Evolutionary conservation across 2,888 invertebrate genomes (phyloP).

Genomic region (Perdita meconis): DNA sequence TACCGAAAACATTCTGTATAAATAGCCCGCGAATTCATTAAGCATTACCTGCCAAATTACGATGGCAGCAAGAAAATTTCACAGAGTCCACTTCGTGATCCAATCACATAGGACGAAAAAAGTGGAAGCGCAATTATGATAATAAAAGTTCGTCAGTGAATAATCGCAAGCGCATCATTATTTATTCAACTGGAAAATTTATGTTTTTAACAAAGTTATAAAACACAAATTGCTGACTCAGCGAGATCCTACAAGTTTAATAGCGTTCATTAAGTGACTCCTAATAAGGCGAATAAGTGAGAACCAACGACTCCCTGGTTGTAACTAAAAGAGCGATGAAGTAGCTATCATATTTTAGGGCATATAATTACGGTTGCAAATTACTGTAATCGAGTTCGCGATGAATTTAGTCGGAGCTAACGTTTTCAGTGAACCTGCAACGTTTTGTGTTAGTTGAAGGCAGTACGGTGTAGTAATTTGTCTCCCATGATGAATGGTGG

Average conservation of each 20-base stretch:
- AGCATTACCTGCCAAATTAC: no score
- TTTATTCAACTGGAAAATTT: neutral
- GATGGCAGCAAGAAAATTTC: no score
- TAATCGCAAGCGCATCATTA: constrained; percentile 7
- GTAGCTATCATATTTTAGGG: constrained; percentile 33
- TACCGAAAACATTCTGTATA: no score
- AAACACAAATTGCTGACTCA: constrained; percentile 39
- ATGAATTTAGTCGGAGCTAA: constrained; percentile 40
- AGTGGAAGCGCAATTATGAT: no score
- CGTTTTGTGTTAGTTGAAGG: constrained; percentile 34
- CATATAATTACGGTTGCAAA: constrained; percentile 37
- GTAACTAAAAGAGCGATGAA: constrained; percentile 4
- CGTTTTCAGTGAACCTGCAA: constrained; percentile 31
- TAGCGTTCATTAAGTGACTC: constrained; percentile 11
- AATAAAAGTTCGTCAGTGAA: no score
- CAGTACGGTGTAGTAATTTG: constrained; percentile 42
- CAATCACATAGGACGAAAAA: no score
- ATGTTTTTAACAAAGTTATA: neutral
- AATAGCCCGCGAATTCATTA: no score
- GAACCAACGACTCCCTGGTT: constrained; percentile 11
- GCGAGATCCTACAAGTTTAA: constrained; percentile 32
- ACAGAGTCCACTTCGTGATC: no score
- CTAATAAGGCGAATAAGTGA: constrained; percentile 10
- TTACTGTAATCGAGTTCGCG: constrained; percentile 41
- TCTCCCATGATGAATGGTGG: constrained; percentile 38